Evolutionary conservation across 2,888 invertebrate species (phyloP), one percentile per base, ranked within the genome.

Genomic region (Lasioglossum malachurum): DNA sequence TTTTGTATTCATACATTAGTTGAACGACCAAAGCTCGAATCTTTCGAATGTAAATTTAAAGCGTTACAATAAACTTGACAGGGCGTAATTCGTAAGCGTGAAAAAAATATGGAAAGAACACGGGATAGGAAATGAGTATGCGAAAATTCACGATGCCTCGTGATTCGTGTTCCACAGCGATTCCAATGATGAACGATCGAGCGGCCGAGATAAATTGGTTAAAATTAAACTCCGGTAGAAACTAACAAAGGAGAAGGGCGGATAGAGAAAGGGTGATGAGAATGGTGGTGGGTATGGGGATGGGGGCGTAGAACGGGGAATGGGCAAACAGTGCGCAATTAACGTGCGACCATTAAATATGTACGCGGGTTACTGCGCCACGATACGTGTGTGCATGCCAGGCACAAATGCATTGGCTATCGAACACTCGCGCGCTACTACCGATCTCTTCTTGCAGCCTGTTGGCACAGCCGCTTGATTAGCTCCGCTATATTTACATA

Each of bases 381-480:
- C 86, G 89, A 89, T 87, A 87, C 88, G 87, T 90, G 89, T 92
- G 89, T 90, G 88, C 88, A 78, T 87, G 83, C 83, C 88, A 86
- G 84, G 86, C 89, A 91, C 92, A 92, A 93, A 94, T 93, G 93
- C 93, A 94, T 94, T 89, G 92, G 90, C 91, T 92, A 94, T 94
- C 93, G 93, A 93, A 94, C 92, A 91, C 92, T 89, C 92, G 90
- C 89, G 87, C 90, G 87, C 84, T 75, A 75, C 81, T 80, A 78
- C 84, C 93, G 93, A 94, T 94, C 94, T 94, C 92, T 92, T 92
- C 90, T 84, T 90, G 84, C 86, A 84, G 87, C 87, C 88, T 94
- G 95, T 94, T 94, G 92, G 94, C 93, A 93, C 94, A 94, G 94
- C 93, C 94, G 94, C 94, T 95, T 95, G 94, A 95, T 95, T 95